phyloP scores from a whole-genome alignment of 2,888 invertebrate genomes.

The Tetheella fluctuosa region DNA sequence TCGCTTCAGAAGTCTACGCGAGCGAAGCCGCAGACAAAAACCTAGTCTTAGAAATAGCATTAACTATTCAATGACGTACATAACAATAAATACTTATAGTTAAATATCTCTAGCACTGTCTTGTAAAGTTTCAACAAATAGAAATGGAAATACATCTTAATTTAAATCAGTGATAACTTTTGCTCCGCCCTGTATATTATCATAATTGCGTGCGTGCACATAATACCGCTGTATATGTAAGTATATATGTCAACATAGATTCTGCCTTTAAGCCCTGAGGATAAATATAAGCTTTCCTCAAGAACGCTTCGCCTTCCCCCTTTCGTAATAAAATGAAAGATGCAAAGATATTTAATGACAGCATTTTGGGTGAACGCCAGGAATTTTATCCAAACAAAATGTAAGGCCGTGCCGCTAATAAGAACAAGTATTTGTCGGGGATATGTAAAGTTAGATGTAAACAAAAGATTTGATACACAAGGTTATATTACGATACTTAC shows the following conservation, averaged over 20 bases:
- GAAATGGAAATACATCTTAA: too few relatives aligned
- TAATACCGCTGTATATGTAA: not conserved
- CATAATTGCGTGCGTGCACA: not conserved
- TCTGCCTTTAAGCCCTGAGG: not conserved
- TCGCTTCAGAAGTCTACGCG: too few relatives aligned
- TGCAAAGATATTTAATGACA: conserved; percentile 6
- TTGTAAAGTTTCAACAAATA: too few relatives aligned
- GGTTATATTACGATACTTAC: too few relatives aligned
- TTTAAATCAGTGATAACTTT: not conserved
- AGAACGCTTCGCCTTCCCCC: not conserved
- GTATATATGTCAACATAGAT: not conserved
- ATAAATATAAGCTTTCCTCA: not conserved
- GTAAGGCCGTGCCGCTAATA: not conserved
- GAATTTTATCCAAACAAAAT: not conserved
- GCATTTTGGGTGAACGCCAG: conserved; percentile 8
- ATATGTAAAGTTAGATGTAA: not conserved
- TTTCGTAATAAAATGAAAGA: not conserved
- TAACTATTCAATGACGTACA: too few relatives aligned
- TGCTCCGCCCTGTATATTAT: not conserved
- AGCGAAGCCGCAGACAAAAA: too few relatives aligned
- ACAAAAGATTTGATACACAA: not conserved
- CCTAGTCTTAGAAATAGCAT: too few relatives aligned
- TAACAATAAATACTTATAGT: too few relatives aligned
- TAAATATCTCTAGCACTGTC: too few relatives aligned
- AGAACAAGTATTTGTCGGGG: not conserved